Base-by-base conservation (phyloP, 2,113 vertebrate species). In the Corvus hawaiiensis region DNA sequence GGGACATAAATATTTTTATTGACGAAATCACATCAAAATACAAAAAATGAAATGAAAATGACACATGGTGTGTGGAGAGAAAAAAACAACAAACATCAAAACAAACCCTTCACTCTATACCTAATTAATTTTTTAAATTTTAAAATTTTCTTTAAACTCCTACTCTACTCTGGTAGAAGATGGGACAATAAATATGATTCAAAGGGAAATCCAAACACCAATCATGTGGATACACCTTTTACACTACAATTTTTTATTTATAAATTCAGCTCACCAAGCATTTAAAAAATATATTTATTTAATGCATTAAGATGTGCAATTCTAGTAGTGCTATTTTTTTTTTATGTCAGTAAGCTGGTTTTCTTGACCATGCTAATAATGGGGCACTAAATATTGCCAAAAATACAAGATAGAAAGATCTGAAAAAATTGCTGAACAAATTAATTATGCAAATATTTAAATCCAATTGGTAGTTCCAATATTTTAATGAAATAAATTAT, bases 31-130 rank as follows among this genome's bases (percentile, higher is more conserved):
- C 19, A 63, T 35, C 13, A 63, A 82, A 79, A 77, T 30, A 48
- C 32, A 16, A 87, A 90, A 66, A 66, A 18, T 13, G 3, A 77
- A 79, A 75, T 39, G 0, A 24, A 78, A 75, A 27, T 0, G 2
- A 68, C 8, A 35, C 16, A 19, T 0, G 2, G 23, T 6, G 2
- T 3, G 2, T 4, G 11, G 7, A 20, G 10, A 61, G 5, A 23
- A 59, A 39, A 39, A 30, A 72, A 28, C 4, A 43, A 63, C 3
- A 56, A 49, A 41, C 20, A 39, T 2, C 11, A 52, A 84, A 84
- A 64, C 32, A 72, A 78, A 58, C 2, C 20, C 16, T 61, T 61
- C 13, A 17, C 6, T 51, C 9, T 20, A 30, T 13, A 52, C 4
- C 7, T 21, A 13, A 4, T 20, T 43, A 2, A 17, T 61, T 69